Evolutionary conservation across 2,113 vertebrate species (phyloP).

Genomic region (Ranitomeya imitator): DNA sequence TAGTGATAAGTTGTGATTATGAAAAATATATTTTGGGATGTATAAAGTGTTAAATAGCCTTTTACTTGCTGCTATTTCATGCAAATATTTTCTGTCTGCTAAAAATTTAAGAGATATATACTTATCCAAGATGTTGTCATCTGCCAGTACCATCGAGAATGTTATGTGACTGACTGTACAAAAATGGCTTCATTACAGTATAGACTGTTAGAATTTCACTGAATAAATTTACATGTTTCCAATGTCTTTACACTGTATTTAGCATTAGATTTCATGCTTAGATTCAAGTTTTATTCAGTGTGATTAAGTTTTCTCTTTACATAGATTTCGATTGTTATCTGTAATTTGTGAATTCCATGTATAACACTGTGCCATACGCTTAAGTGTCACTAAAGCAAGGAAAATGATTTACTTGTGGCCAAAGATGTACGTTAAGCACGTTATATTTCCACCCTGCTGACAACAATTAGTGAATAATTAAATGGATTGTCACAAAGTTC

Average conservation of each 20-base stretch:
- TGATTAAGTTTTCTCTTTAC: background rate
- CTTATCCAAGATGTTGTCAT: too few species aligned
- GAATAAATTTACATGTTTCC: conserved; percentile 4
- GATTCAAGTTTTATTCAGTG: background rate
- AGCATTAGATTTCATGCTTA: background rate
- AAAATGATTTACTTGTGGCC: background rate
- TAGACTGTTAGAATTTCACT: background rate
- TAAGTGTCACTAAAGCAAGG: background rate
- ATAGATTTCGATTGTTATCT: background rate
- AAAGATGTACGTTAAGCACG: background rate
- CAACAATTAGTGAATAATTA: background rate
- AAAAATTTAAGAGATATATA: too few species aligned
- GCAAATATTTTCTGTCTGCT: too few species aligned
- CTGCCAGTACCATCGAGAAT: too few species aligned
- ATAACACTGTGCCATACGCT: background rate
- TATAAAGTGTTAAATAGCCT: too few species aligned
- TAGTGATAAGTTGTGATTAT: too few species aligned
- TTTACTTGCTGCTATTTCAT: too few species aligned
- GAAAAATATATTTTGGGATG: too few species aligned
- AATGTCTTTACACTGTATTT: background rate
- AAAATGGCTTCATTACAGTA: background rate
- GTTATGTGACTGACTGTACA: background rate
- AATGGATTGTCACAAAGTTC: conserved; percentile 18
- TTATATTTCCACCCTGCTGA: background rate
- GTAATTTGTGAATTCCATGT: background rate